These are phyloP conservation scores for Myotis daubentonii DNA, from an alignment of 2,797 vertebrate genomes.

Conservation along the genomic window DNA sequence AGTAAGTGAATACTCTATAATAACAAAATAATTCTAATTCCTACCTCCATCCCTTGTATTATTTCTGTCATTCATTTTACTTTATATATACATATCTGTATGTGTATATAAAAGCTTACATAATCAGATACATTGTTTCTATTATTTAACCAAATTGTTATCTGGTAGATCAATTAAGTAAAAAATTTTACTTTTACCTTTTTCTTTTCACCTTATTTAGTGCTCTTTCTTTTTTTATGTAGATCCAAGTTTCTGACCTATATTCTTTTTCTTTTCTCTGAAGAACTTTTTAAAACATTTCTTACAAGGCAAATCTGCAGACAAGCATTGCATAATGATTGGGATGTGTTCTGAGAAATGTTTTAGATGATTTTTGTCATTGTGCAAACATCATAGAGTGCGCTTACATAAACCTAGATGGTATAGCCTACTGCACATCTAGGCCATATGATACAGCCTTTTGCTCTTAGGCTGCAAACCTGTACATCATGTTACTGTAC, in stretches of 20 bases:
- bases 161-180: not conserved
- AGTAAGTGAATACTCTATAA: not conserved
- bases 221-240: not conserved
- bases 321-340: not conserved
- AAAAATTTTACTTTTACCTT: not conserved
- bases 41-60: not conserved
- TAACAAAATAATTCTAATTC: not conserved
- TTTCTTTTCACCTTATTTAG: not conserved
- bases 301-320: not conserved
- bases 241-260: not conserved
- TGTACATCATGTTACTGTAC: not conserved
- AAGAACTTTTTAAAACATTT: not conserved
- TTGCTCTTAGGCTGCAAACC: not conserved
- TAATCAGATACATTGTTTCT: not conserved
- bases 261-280: not conserved
- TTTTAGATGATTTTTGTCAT: not conserved
- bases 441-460: not conserved
- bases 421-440: not conserved
- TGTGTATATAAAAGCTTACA: not conserved
- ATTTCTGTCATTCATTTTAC: not conserved
- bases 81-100: accelerated
- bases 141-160: not conserved
- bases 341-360: not conserved
- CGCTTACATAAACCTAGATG: not conserved
- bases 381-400: not conserved